Evolutionary conservation across 1,140 invertebrate genomes (phyloP), one percentile per base, ranked within the genome.

Genomic region (Marisa cornuarietis): DNA sequence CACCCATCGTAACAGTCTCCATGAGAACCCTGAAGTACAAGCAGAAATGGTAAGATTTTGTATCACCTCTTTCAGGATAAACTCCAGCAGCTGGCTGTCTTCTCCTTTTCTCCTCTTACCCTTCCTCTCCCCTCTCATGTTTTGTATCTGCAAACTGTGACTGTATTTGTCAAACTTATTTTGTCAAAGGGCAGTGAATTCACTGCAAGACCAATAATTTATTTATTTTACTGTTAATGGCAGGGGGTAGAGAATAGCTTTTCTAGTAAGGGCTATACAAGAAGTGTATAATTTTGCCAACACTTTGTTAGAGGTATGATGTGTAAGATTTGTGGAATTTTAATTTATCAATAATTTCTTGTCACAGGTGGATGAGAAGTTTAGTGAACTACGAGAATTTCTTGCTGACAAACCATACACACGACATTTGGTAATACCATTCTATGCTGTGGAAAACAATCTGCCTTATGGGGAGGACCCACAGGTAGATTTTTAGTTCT

Each of bases 371-470:
- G 86, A 88, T 63, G 86, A 88, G 51, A 91, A 91, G 76, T 90
- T 91, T 82, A 71, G 85, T 68, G 79, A 82, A 62, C 81, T 91
- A 18, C 76, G 83, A 66, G 84, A 89, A 16, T 88, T 86, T 78
- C 71, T 90, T 20, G 79, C 83, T 22, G 85, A 87, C 51, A 89
- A 90, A 82, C 87, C 89, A 1, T 91, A 90, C 77, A 81, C 84
- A 11, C 82, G 86, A 73, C 89, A 90, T 77, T 79, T 91, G 9
- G 85, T 90, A 18, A 86, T 84, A 16, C 87, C 85, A 51, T 90
- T 89, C 78, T 88, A 85, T 84, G 89, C 89, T 52, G 84, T 91
- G 22, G 87, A 90, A 80, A 88, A 88, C 77, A 84, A 79, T 80
- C 58, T 84, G 65, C 80, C 85, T 22, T 58, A 63, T 73, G 83